Percentiles rank a stretch among this genome's conserved stretches.
Conservation (phyloP, 2,113 vertebrate genomes). For the Rousettus leschenaultii region DNA sequence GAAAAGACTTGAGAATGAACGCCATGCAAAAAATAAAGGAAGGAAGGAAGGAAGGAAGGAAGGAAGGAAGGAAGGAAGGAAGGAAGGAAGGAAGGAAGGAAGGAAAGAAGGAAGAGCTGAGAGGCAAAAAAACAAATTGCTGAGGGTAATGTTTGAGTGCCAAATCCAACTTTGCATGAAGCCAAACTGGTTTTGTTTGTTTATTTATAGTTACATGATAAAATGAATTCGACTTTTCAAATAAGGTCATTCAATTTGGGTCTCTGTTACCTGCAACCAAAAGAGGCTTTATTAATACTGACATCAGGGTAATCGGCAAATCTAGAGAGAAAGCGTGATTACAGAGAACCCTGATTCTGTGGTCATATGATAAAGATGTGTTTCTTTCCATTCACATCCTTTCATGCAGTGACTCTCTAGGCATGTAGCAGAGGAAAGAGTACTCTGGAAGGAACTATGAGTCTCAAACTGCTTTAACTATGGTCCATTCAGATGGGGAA, state of each 20-base stretch:
- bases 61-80: no score
- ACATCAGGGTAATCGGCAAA: neutral
- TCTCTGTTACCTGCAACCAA: neutral
- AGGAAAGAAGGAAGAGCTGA: no score
- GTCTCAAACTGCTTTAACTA: neutral
- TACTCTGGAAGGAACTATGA: accelerated
- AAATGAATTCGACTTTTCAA: neutral
- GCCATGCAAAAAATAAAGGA: no score
- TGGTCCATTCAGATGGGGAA: neutral
- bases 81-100: no score
- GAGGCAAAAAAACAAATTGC: neutral
- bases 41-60: no score
- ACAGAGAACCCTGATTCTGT: neutral
- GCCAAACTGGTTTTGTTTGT: neutral
- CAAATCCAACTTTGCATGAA: neutral
- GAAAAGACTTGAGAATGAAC: neutral
- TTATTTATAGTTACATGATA: neutral
- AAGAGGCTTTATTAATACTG: neutral
- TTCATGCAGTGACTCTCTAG: neutral
- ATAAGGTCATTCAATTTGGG: neutral
- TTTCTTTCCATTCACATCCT: neutral
- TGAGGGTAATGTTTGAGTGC: neutral
- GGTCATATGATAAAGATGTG: neutral
- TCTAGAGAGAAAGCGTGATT: neutral
- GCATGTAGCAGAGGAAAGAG: neutral